Evolutionary conservation across 2,888 invertebrate genomes (phyloP).

Genomic region (Andrena chrysosceles): DNA sequence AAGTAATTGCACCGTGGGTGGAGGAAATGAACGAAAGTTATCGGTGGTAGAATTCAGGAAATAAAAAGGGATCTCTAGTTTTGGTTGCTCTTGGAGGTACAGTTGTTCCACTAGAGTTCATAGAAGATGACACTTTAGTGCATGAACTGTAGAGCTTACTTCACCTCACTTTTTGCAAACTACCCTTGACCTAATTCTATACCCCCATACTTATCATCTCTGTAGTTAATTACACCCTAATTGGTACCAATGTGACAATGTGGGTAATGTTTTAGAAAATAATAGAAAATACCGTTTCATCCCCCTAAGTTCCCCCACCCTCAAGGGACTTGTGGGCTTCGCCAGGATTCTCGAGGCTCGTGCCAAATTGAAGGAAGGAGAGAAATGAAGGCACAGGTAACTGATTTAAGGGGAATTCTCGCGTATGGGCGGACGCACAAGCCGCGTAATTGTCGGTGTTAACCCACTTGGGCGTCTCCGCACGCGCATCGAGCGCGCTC

Average conservation of each 20-base stretch:
- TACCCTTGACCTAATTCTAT: no score
- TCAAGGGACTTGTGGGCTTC: background rate
- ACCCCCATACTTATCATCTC: no score
- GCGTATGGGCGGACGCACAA: conserved; percentile 72
- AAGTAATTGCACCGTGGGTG: conserved; percentile 49
- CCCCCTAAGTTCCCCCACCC: background rate
- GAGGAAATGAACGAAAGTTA: conserved; percentile 21
- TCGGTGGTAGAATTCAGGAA: background rate
- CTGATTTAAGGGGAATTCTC: conserved; percentile 72
- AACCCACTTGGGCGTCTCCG: conserved; percentile 81
- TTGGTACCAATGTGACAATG: no score
- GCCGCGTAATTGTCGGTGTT: conserved; percentile 79
- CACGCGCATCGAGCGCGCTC: conserved; percentile 67
- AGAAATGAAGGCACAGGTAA: conserved; percentile 62
- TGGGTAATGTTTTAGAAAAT: no score
- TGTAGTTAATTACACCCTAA: no score
- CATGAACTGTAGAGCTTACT: background rate
- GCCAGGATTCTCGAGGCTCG: background rate
- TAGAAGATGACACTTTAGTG: background rate
- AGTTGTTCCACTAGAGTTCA: background rate
- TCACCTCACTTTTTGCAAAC: no score
- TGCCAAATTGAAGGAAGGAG: background rate
- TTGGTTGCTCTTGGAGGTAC: background rate
- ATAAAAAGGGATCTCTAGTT: background rate
- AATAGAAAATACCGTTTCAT: no score